phyloP scores from a whole-genome alignment of 1,140 invertebrate species.

The Lysiphlebus fabarum region DNA sequence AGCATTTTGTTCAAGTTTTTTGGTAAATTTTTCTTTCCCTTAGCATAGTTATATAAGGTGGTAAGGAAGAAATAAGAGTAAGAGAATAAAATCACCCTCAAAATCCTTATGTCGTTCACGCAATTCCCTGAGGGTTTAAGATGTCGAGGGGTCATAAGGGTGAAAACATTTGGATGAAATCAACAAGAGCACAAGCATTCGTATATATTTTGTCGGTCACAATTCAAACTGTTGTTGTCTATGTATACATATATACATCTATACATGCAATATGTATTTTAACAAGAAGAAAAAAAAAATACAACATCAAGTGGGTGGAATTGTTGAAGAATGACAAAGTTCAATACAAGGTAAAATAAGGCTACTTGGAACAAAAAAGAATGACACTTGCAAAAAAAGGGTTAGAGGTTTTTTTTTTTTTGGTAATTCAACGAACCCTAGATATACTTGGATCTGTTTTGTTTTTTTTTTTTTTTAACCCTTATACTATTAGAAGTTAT shows the following conservation, averaged over 20 bases:
- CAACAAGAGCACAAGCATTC: constrained; percentile 51
- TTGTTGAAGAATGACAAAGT: not conserved
- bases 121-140: constrained; percentile 23
- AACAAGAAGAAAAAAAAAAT: not conserved
- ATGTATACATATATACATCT: too few relatives aligned
- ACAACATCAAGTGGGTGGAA: not conserved
- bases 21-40: too few relatives aligned
- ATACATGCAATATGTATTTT: not conserved
- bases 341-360: constrained; percentile 4
- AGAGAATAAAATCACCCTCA: not conserved
- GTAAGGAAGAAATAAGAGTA: too few relatives aligned
- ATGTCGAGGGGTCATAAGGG: constrained; percentile 40
- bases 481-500: not conserved
- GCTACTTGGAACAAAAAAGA: constrained; percentile 16
- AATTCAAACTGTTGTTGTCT: not conserved
- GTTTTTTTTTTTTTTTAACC: not conserved
- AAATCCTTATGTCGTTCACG: too few relatives aligned
- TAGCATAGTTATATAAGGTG: too few relatives aligned
- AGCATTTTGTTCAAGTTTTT: too few relatives aligned
- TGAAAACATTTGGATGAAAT: constrained; percentile 49
- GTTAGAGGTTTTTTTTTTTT: constrained; percentile 41
- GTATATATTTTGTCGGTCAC: not conserved
- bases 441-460: too few relatives aligned
- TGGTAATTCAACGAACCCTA: not conserved
- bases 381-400: constrained; percentile 37